Evolutionary conservation across 2,797 vertebrate genomes (phyloP).

Genomic region (Helicolenus hilgendorfi): DNA sequence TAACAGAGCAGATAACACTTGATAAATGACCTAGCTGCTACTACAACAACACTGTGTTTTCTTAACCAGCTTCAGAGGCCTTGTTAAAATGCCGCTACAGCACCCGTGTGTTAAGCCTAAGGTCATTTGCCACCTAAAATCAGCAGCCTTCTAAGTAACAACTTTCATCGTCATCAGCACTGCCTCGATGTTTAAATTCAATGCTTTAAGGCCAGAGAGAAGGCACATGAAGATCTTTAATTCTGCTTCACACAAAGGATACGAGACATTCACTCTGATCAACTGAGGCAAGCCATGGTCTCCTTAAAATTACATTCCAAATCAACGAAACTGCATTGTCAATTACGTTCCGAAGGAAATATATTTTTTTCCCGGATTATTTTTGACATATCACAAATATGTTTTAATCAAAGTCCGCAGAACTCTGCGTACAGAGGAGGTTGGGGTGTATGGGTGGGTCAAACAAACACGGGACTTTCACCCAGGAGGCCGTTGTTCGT

Average conservation of each 20-base stretch:
- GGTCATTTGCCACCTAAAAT: constrained; percentile 45
- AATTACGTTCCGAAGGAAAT: background rate
- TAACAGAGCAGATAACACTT: constrained; percentile 51
- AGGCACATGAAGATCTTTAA: background rate
- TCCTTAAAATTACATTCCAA: background rate
- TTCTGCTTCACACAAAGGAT: constrained; percentile 16
- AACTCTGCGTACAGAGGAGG: background rate
- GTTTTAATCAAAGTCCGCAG: background rate
- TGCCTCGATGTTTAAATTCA: constrained; percentile 9
- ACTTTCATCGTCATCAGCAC: background rate
- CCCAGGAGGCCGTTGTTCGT: background rate
- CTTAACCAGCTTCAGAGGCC: constrained; percentile 15
- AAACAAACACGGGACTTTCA: background rate
- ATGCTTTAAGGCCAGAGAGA: background rate
- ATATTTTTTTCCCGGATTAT: background rate
- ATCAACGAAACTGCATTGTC: background rate
- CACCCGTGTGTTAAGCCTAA: constrained; percentile 23
- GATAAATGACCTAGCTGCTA: constrained; percentile 58
- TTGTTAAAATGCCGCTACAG: constrained; percentile 56
- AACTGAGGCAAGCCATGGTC: background rate
- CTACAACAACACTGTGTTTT: constrained; percentile 22
- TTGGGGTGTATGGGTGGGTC: background rate
- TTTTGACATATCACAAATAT: background rate
- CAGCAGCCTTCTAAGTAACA: constrained; percentile 2
- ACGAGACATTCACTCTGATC: background rate